phyloP scores from a whole-genome alignment of 2,797 vertebrate species.

The Catharus ustulatus region DNA sequence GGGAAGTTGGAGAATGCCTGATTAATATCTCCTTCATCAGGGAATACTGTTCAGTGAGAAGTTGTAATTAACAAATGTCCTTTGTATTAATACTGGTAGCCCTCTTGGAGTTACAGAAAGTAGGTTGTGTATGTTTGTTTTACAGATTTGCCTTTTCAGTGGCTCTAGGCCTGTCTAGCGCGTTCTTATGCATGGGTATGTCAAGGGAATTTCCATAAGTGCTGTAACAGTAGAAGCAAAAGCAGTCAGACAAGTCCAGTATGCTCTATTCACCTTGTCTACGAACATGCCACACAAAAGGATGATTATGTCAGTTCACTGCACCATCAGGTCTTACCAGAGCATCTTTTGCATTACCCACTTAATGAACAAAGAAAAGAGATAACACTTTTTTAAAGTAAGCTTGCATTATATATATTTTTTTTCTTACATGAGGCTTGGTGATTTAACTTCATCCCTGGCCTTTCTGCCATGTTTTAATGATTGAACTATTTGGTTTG shows the following conservation, averaged over 20 bases:
- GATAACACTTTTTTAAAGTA: not conserved
- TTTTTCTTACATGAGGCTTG: not conserved
- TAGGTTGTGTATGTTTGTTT: not conserved
- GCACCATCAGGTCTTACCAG: not conserved
- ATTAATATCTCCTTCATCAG: not conserved
- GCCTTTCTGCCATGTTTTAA: not conserved
- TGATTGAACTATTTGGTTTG: not conserved
- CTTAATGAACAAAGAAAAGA: not conserved
- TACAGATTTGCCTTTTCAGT: not conserved
- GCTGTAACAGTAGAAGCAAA: constrained; percentile 28
- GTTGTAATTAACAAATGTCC: not conserved
- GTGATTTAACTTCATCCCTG: not conserved
- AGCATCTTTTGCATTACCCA: not conserved
- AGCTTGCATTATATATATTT: not conserved
- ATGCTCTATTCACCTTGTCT: not conserved
- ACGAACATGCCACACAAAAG: not conserved
- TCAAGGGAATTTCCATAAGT: constrained; percentile 33
- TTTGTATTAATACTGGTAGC: not conserved
- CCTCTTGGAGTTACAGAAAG: not conserved
- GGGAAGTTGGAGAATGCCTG: not conserved
- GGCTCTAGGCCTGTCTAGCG: not conserved
- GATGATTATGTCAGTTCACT: not conserved
- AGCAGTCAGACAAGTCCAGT: constrained; percentile 46
- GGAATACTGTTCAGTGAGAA: not conserved
- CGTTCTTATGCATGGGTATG: not conserved